Conservation (phyloP, 2,888 invertebrate species). For the Macrophya alboannulata region DNA sequence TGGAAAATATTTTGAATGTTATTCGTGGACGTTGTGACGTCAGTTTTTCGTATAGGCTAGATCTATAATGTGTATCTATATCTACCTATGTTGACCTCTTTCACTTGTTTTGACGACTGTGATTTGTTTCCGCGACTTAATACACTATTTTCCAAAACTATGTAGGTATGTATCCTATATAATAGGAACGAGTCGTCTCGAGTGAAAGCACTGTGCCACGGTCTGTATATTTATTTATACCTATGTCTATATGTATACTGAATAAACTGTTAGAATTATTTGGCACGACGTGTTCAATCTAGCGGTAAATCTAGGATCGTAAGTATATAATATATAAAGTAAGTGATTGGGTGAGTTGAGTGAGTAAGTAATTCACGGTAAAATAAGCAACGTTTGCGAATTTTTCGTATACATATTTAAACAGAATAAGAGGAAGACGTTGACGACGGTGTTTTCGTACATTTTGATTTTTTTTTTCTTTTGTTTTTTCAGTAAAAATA, state of each 20-base stretch:
- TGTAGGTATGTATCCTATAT: too few relatives aligned
- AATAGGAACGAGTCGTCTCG: not conserved
- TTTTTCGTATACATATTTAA: not conserved
- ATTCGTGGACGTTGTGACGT: slow-evolving; percentile 20
- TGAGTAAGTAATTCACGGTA: not conserved
- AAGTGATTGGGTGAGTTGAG: not conserved
- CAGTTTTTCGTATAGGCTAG: not conserved
- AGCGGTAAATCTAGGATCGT: slow-evolving; percentile 29
- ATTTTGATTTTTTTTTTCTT: not conserved
- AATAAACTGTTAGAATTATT: slow-evolving; percentile 34
- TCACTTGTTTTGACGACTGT: slow-evolving; percentile 20
- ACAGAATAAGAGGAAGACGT: not conserved
- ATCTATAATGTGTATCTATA: not conserved
- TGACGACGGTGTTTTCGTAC: too few relatives aligned
- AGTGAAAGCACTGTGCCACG: not conserved
- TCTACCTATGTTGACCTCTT: slow-evolving; percentile 12
- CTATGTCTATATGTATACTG: not conserved
- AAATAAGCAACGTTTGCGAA: not conserved
- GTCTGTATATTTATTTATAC: not conserved
- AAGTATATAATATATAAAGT: not conserved
- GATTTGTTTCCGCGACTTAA: not conserved
- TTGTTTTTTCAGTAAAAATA: not conserved
- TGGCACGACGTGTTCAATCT: slow-evolving; percentile 41
- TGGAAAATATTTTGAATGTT: not conserved
- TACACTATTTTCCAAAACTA: not conserved